Base-by-base conservation (phyloP, 2,113 vertebrate genomes). In the Oryzias melastigma region DNA sequence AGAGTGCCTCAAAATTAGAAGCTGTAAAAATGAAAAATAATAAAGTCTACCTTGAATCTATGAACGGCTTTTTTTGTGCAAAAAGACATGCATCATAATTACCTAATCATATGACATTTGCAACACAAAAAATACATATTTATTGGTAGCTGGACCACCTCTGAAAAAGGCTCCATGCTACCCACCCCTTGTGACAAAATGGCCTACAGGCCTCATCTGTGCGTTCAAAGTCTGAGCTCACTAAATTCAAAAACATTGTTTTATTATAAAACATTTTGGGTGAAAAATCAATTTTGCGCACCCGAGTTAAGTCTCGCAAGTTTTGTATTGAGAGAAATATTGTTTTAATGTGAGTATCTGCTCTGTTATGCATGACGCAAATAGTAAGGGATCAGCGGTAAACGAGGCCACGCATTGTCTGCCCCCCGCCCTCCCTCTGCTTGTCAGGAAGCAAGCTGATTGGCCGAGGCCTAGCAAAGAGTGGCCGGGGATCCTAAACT, bases 391-490 rank as follows among this genome's bases (percentile, higher is more conserved):
- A 90, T 90, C 87, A 85, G 89, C 87, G 84, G 81, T 83, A 85
- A 90, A 90, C 88, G 87, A 93, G 91, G 91, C 92, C 92, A 91
- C 92, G 90, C 91, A 91, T 90, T 87, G 89, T 88, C 89, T 88
- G 78, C 78, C 87, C 88, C 88, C 89, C 91, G 83, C 91, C 88
- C 91, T 86, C 87, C 87, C 86, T 88, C 80, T 74, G 86, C 78
- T 88, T 72, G 90, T 87, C 85, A 88, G 86, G 80, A 87, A 85
- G 88, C 85, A 89, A 87, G 91, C 90, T 92, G 92, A 92, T 94
- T 93, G 93, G 93, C 90, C 89, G 88, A 91, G 92, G 92, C 92
- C 92, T 90, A 87, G 87, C 86, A 92, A 93, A 92, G 91, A 89
- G 86, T 86, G 89, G 80, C 89, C 88, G 90, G 86, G 90, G 89